Evolutionary conservation across 1,140 invertebrate genomes (phyloP), one percentile per base, ranked within the genome.

Genomic region (Lithobius niger): DNA sequence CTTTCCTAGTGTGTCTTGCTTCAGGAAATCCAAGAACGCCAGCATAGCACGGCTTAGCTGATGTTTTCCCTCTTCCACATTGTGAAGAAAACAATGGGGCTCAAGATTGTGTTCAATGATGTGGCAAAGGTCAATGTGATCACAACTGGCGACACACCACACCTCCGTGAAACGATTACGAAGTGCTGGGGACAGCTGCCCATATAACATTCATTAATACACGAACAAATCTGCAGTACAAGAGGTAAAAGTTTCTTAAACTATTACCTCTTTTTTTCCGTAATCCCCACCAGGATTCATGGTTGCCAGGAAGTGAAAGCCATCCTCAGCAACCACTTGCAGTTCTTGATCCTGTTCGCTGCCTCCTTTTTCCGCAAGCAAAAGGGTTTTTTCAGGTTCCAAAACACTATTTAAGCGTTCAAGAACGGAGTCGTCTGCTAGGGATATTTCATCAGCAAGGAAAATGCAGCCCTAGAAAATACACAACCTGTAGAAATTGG

Each of bases 251-350:
- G 6, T 4, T 25, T 22, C 27, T 10, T 4, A 3, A 42, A 6
- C 13, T 53, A 19, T 59, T 62, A 80, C 79, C 71, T 99, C 97
- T 73, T 99, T 99, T 68, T 99, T 99, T 0, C 97, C 97, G 73
- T 90, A 99, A 77, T 99, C 97, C 10, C 97, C 96, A 18, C 94
- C 94, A 21, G 97, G 97, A 76, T 99, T 99, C 97, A 99, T 99
- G 0, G 97, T 99, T 4, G 91, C 91, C 54, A 99, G 79, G 63
- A 99, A 88, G 58, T 88, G 80, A 68, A 99, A 99, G 13, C 80
- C 77, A 15, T 79, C 63, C 57, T 81, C 64, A 0, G 96, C 95
- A 27, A 75, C 72, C 28, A 91, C 78, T n/a, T n/a, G n/a, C 1
- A 83, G 69, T 50, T 76, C 66, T 27, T 75, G 66, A 54, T 54